phyloP scores from a whole-genome alignment of 2,888 invertebrate genomes.

The Teinopalpus imperialis region DNA sequence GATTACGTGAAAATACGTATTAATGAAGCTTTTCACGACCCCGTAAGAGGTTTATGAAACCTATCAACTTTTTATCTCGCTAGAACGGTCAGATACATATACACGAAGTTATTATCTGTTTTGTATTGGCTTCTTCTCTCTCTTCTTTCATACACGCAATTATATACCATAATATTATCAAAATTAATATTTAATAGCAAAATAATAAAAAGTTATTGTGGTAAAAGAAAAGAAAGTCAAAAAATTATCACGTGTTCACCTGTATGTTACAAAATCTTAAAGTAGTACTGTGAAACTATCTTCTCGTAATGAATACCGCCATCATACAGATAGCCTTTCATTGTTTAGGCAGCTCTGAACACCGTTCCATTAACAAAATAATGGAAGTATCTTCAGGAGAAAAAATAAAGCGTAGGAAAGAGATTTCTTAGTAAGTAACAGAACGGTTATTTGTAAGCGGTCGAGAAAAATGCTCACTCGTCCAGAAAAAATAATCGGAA shows the following conservation, averaged over 20 bases:
- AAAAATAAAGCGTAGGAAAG: constrained; percentile 67
- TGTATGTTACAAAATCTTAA: constrained; percentile 14
- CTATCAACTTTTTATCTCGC: constrained; percentile 20
- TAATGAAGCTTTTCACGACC: constrained; percentile 11
- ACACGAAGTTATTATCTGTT: constrained; percentile 1
- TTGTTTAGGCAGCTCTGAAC: constrained; percentile 64
- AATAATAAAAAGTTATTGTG: no score
- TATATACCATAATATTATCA: no score
- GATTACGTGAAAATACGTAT: constrained; percentile 16
- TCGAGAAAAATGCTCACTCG: constrained; percentile 72
- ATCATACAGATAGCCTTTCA: constrained; percentile 44
- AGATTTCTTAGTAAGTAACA: constrained; percentile 66
- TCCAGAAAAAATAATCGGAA: constrained; percentile 70
- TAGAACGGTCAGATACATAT: constrained; percentile 1
- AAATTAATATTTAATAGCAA: no score
- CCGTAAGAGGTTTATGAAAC: constrained; percentile 23
- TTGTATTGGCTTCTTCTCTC: background rate
- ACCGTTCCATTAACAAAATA: constrained; percentile 73
- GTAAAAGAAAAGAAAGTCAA: no score
- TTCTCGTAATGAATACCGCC: constrained; percentile 14
- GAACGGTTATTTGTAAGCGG: constrained; percentile 76
- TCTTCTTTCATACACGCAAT: no score
- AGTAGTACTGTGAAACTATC: constrained; percentile 12
- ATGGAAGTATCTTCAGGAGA: constrained; percentile 64
- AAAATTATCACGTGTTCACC: no score